Evolutionary conservation across 1,140 invertebrate species (phyloP), one percentile per base, ranked within the genome.

Genomic region (Cydia amplana): DNA sequence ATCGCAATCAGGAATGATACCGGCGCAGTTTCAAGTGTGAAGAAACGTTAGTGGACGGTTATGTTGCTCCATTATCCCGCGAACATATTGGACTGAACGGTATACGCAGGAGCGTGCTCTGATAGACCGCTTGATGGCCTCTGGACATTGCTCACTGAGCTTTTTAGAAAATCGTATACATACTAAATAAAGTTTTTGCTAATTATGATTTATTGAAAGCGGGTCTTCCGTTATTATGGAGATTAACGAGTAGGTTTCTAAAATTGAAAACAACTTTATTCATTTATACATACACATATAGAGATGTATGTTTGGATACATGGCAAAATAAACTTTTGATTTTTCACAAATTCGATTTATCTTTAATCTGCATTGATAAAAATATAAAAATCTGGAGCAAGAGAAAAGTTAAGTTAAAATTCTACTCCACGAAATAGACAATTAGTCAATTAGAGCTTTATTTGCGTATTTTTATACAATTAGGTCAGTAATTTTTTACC

Each of bases 21-120:
- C 20, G 20, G 20, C 18, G 20, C 51, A 4, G 51, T 16, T 55
- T 16, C 7, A 60, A 23, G 55, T 18, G 25, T 70, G 65, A 70
- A 70, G 65, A 70, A 70, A 70, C 65, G 65, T 70, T 70, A 70
- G 25, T 18, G 65, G 65, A 70, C 65, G 32, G 65, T 70, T 70
- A 70, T 36, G 16, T 70, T 18, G 65, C 65, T 70, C 65, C 18
- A 67, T 67, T 67, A 67, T 67, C 64, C 64, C 64, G 63, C 64
- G 18, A 40, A 16, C 28, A 70, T 70, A 70, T 70, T 70, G 65
- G 65, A 70, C 65, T 36, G 32, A 70, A 70, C 65, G 65, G 65
- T 73, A 73, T 73, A 18, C 65, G 32, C 32, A 70, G 65, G 65
- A 36, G 28, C 16, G 64, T 67, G 64, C 65, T 70, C n/a, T 70